Conservation (phyloP, 2,888 invertebrate species). For the Drosophila cognata region DNA sequence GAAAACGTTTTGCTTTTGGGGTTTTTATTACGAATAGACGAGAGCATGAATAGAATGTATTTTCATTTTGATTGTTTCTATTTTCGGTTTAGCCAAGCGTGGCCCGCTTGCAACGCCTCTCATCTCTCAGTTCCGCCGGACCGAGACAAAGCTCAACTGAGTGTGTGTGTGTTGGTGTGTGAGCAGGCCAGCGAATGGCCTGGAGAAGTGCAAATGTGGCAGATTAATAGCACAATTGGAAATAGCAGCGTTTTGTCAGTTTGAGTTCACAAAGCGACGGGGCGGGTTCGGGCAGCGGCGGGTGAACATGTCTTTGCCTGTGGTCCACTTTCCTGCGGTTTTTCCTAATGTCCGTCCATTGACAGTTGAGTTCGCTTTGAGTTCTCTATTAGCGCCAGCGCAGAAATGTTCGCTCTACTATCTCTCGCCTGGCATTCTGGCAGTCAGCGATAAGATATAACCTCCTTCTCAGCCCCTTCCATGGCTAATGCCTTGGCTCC, state of each 20-base stretch:
- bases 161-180: slow-evolving; percentile 15
- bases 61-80: slow-evolving; percentile 78
- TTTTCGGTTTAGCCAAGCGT: slow-evolving; percentile 70
- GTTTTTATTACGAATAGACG: slow-evolving; percentile 73
- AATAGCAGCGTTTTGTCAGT: slow-evolving; percentile 79
- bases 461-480: neutral
- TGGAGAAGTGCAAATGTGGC: slow-evolving; percentile 83
- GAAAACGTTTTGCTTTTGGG: slow-evolving; percentile 84
- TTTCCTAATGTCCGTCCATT: slow-evolving; percentile 51
- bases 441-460: slow-evolving; percentile 60
- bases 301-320: slow-evolving; percentile 30
- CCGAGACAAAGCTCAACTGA: slow-evolving; percentile 7
- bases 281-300: slow-evolving; percentile 5
- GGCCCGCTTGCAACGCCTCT: slow-evolving; percentile 12
- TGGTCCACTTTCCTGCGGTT: slow-evolving; percentile 38
- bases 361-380: slow-evolving; percentile 45
- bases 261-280: slow-evolving; percentile 65
- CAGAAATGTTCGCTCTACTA: slow-evolving; percentile 42
- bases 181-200: slow-evolving; percentile 28
- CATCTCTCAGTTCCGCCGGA: slow-evolving; percentile 16
- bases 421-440: slow-evolving; percentile 65
- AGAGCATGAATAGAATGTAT: slow-evolving; percentile 76
- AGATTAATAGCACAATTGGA: slow-evolving; percentile 84
- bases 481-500: neutral
- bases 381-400: slow-evolving; percentile 72